Evolutionary conservation across 35 echinoderm and acorn worm species (phyloP).

Genomic region (Anneissia japonica): DNA sequence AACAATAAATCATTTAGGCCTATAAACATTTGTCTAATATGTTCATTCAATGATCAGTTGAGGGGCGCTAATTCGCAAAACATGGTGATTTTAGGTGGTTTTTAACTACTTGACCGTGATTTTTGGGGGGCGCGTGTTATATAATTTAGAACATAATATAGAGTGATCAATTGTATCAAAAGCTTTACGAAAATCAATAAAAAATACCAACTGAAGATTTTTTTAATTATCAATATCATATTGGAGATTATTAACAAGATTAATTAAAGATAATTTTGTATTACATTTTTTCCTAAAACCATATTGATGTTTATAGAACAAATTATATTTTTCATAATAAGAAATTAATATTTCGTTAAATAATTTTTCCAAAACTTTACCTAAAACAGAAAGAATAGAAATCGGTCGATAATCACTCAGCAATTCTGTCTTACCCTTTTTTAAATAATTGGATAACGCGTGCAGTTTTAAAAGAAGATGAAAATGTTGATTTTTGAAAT

Average conservation of each 20-base stretch:
- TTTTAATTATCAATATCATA: not conserved
- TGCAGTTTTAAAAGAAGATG: not conserved
- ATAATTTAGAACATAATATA: conserved; percentile 1
- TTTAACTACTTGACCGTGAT: too few relatives aligned
- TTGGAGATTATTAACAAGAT: not conserved
- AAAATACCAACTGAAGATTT: not conserved
- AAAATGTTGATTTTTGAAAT: too few relatives aligned
- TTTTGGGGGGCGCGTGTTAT: too few relatives aligned
- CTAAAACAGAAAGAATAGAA: not conserved
- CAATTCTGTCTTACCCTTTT: not conserved
- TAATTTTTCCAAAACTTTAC: not conserved
- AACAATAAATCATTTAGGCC: too few relatives aligned
- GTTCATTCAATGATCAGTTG: too few relatives aligned
- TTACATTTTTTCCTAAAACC: not conserved
- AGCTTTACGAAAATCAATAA: not conserved
- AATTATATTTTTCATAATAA: not conserved
- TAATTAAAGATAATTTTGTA: not conserved
- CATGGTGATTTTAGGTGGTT: too few relatives aligned
- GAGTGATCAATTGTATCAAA: conserved; percentile 3
- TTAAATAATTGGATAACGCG: not conserved
- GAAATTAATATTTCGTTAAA: not conserved
- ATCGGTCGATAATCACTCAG: not conserved
- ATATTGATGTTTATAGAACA: not conserved
- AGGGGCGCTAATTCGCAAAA: too few relatives aligned
- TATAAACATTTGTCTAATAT: too few relatives aligned